phyloP scores from a whole-genome alignment of 1,140 invertebrate species.

The Drosophila nasuta region DNA sequence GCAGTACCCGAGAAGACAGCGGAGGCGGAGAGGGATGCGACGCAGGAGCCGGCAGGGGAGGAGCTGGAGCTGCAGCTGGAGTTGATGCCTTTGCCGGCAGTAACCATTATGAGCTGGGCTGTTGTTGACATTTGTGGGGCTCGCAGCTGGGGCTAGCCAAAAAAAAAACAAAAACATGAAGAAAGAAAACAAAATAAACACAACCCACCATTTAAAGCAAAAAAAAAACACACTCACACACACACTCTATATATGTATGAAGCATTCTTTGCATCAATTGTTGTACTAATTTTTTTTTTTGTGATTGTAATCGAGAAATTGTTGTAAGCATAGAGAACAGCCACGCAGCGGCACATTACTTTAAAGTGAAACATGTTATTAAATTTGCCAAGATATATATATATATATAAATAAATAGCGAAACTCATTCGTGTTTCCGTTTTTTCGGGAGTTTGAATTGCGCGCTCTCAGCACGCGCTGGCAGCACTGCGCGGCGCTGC shows the following conservation, averaged over 20 bases:
- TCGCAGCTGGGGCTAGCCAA: slow-evolving; percentile 66
- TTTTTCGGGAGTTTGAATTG: slow-evolving; percentile 14
- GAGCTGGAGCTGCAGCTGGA: slow-evolving; percentile 4
- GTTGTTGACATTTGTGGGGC: slow-evolving; percentile 64
- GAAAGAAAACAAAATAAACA: slow-evolving; percentile 9
- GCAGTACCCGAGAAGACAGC: slow-evolving; percentile 18
- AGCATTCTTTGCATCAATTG: slow-evolving; percentile 14
- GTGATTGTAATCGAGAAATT: slow-evolving; percentile 33
- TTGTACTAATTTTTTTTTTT: slow-evolving; percentile 37
- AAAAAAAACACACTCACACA: slow-evolving; percentile 7
- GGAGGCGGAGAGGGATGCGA: neutral
- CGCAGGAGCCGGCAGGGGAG: neutral
- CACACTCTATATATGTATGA: slow-evolving; percentile 19
- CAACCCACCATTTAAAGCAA: slow-evolving; percentile 51
- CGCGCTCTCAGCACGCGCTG: neutral
- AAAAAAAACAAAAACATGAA: too few relatives aligned
- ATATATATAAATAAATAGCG: slow-evolving; percentile 42
- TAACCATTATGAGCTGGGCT: slow-evolving; percentile 66
- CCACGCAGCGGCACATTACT: slow-evolving; percentile 46
- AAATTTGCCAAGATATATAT: slow-evolving; percentile 55
- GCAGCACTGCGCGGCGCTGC: slow-evolving; percentile 19
- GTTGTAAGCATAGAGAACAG: slow-evolving; percentile 48
- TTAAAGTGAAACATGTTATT: slow-evolving; percentile 60
- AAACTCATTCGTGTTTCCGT: neutral
- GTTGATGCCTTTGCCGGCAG: slow-evolving; percentile 19